Evolutionary conservation across 2,888 invertebrate species (phyloP), one percentile per base, ranked within the genome.

Genomic region (Quadroppia sp.): DNA sequence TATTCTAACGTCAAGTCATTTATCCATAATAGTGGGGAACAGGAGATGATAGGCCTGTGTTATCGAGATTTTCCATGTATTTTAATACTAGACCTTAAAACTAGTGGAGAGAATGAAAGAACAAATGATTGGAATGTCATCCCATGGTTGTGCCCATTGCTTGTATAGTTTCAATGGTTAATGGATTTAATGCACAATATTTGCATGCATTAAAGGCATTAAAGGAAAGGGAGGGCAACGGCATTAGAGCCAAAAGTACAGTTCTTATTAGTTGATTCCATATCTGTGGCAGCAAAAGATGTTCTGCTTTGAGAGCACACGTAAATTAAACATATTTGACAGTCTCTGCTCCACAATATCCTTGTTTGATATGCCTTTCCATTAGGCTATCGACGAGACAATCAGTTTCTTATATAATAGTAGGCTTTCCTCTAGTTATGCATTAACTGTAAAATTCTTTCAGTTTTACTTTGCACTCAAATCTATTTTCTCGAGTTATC

Each of bases 251-350:
- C n/a, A 2, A 11, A 50, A 59, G 30, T 30, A 11, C 17, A 59
- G 59, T 59, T 2, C 28, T 28, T 30, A 59, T 59, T 59, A 36
- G n/a, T 1, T 13, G 64, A 36, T 36, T 20, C 64, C 64, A 36
- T 32, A 64, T 32, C 64, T 32, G 1, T 36, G 6, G 28, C 17
- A 53, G 53, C 23, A 20, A 7, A 13, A 53, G 28, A 45, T 15
- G 15, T 45, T 45, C 36, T 50, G 50, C 50, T 23, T 2, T 4
- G n/a, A 50, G 50, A 2, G 20, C 59, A 30, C 59, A 64, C 64
- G 36, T 64, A 64, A 64, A 64, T 64, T 64, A 64, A 64, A 64
- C 64, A 64, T 64, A 17, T 23, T 64, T 64, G 64, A 64, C 64
- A 53, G 64, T 36, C 36, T 15, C 20, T 40, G 64, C 64, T 64